Evolutionary conservation across 2,888 invertebrate species (phyloP).

Genomic region (Theristus sp.): DNA sequence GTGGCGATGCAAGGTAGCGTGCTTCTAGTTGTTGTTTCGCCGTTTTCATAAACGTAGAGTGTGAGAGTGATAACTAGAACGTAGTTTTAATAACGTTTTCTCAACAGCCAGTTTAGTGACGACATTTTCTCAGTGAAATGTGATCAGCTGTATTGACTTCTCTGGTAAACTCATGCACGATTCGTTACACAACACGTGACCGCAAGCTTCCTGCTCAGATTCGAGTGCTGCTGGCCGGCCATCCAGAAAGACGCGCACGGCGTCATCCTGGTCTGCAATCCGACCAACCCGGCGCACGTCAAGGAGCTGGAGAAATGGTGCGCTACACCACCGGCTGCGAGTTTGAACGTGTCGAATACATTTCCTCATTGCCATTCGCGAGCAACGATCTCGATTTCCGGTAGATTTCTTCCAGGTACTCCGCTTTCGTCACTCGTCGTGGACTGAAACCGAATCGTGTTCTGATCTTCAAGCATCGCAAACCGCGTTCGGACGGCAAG

Average conservation of each 20-base stretch:
- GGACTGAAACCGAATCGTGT: conserved; percentile 47
- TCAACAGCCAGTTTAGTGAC: not conserved
- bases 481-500: conserved; percentile 17
- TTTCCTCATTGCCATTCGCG: no score
- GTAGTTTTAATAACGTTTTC: not conserved
- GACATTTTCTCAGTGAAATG: not conserved
- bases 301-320: conserved; percentile 45
- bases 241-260: conserved; percentile 49
- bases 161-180: no score
- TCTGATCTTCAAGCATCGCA: conserved; percentile 41
- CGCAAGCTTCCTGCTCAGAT: no score
- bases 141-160: not conserved
- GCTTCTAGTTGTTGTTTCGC: not conserved
- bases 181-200: no score
- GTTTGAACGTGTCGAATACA: no score
- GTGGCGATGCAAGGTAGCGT: conserved; percentile 50
- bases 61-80: not conserved
- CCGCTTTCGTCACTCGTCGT: conserved; percentile 49
- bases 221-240: conserved; percentile 56
- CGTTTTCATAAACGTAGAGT: not conserved
- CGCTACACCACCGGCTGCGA: no score
- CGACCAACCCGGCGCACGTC: conserved; percentile 37
- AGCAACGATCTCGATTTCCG: no score
- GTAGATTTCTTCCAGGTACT: conserved; percentile 28
- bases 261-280: conserved; percentile 49